Conservation (phyloP, 2,888 invertebrate species). For the Eupithecia centaureata region DNA sequence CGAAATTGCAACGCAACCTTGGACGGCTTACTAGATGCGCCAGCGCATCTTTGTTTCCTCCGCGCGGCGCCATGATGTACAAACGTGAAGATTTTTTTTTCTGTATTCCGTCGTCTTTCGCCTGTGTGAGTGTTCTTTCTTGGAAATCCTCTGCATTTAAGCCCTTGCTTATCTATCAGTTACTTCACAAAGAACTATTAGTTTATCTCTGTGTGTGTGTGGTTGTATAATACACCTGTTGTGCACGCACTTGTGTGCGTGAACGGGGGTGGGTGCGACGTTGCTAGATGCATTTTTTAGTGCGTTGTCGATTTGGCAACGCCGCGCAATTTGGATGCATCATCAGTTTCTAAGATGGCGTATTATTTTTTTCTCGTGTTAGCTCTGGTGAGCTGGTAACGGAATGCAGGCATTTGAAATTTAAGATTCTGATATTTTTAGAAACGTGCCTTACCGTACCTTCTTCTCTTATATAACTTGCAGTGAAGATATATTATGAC, state of each 20-base stretch:
- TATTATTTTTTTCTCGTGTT: conserved; percentile 17
- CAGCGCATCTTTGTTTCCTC: conserved; percentile 59
- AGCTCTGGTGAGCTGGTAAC: conserved; percentile 7
- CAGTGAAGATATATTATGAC: neutral
- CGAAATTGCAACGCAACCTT: conserved; percentile 54
- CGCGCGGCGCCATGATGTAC: conserved; percentile 49
- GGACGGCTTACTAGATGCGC: conserved; percentile 46
- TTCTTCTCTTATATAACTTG: neutral
- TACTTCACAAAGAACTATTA: conserved; percentile 14
- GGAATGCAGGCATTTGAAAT: neutral
- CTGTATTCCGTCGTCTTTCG: conserved; percentile 35
- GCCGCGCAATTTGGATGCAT: conserved; percentile 69
- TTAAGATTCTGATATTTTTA: neutral
- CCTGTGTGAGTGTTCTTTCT: conserved; percentile 61
- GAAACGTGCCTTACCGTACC: too few species aligned
- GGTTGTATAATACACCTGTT: conserved; percentile 65
- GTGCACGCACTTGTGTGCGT: conserved; percentile 50
- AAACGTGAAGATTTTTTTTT: conserved; percentile 64
- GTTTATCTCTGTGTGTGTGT: conserved; percentile 49
- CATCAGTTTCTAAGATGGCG: conserved; percentile 40
- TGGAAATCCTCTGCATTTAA: conserved; percentile 55
- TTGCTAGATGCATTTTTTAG: conserved; percentile 75
- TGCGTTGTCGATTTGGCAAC: conserved; percentile 78
- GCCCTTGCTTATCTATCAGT: conserved; percentile 19
- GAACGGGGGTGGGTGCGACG: conserved; percentile 66